Base-by-base conservation (phyloP, 2,113 vertebrate species). In the Suncus etruscus region DNA sequence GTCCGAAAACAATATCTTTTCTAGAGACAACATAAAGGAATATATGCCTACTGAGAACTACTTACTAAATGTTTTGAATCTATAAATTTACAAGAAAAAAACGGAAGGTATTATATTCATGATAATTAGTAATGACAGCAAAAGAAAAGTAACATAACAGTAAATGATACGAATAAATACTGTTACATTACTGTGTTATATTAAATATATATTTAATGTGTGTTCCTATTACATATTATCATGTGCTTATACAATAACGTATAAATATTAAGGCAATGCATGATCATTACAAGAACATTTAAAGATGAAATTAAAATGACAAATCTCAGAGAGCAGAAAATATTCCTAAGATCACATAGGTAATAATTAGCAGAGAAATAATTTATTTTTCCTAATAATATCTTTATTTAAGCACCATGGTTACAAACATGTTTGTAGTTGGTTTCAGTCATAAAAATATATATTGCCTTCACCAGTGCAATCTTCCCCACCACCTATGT, bases 131-230 rank as follows among this genome's bases (percentile, higher is more conserved):
- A 70, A 90, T 0, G 3, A 11, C 16, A 86, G 29, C 16, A 85
- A 58, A 24, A 87, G 31, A 87, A 92, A 89, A 80, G 32, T 75
- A 89, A 88, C 14, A 63, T 1, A 82, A 54, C 72, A 81, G 31
- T n/a, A 69, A 89, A 63, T 83, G 54, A 68, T 45, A 74, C 10
- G 54, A 54, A 54, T 54, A 54, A 54, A 14, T 54, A 54, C 18
- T 54, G 11, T 54, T 54, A 14, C 18, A 54, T 54, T 54, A 54
- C 12, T 54, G 18, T 54, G 12, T n/a, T 48, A 50, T 20, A 63
- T 31, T 25, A 65, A 65, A 65, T 25, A 74, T 86, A 75, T 83
- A 54, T 45, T 39, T 45, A 74, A 18, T 32, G 31, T 76, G 63
- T 76, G 54, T 54, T 47, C 12, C 25, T 47, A 24, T n/a, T 48